Conservation (phyloP, 1,140 invertebrate genomes). For the Cylas formicarius region DNA sequence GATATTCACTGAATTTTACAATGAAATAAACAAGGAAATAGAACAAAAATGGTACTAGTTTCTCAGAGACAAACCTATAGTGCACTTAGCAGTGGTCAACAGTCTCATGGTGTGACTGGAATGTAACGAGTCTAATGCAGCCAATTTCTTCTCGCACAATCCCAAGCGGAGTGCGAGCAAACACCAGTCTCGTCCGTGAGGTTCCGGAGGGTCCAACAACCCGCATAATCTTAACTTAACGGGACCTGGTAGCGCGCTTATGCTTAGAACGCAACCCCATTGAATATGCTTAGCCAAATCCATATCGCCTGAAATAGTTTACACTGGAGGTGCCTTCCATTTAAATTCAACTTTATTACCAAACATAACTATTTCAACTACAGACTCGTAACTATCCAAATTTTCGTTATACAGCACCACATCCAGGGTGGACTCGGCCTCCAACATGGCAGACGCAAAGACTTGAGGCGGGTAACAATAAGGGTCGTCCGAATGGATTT, state of each 20-base stretch:
- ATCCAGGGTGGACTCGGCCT: conserved; percentile 44
- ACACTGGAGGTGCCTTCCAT: no score
- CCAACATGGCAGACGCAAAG: conserved; percentile 53
- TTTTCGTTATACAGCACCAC: conserved; percentile 50
- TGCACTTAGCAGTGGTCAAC: conserved; percentile 37
- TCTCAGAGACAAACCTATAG: no score
- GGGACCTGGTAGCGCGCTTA: conserved; percentile 42
- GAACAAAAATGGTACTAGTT: no score
- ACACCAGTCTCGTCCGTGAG: conserved; percentile 77
- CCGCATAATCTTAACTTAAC: conserved; percentile 50
- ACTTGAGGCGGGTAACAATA: conserved; percentile 55
- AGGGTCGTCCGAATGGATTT: conserved; percentile 46
- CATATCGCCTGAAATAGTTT: conserved; percentile 32
- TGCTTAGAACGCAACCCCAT: conserved; percentile 40
- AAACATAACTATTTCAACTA: conserved; percentile 64
- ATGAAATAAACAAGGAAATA: no score
- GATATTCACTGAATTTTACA: no score
- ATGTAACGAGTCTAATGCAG: conserved; percentile 38
- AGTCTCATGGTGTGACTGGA: conserved; percentile 40
- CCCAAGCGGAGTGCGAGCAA: conserved; percentile 69
- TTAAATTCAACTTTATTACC: conserved; percentile 44
- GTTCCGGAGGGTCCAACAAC: conserved; percentile 69
- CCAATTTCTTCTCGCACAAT: conserved; percentile 43
- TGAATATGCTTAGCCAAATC: conserved; percentile 36
- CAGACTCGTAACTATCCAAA: conserved; percentile 54